Evolutionary conservation across 2,113 vertebrate genomes (phyloP).

Genomic region (Arvicanthis niloticus): DNA sequence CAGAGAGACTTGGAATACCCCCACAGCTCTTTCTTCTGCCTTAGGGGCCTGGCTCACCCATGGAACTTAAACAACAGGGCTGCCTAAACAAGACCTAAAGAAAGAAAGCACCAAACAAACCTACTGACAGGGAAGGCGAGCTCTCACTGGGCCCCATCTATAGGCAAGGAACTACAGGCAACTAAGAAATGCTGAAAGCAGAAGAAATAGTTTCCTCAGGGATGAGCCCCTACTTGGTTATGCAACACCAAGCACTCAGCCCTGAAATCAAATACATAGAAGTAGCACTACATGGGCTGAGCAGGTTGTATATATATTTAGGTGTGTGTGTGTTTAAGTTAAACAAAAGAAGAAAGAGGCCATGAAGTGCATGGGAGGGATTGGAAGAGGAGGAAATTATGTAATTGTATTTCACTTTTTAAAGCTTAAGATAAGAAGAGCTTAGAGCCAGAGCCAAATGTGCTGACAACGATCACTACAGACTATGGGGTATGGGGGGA

Average conservation of each 20-base stretch:
- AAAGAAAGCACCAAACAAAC: neutral
- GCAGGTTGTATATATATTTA: neutral
- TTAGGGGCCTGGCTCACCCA: neutral
- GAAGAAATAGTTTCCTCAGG: neutral
- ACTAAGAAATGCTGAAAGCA: neutral
- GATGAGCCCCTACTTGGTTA: neutral
- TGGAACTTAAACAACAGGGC: neutral
- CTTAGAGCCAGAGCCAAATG: rapidly evolving
- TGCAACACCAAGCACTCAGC: neutral
- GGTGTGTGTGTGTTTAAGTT: neutral
- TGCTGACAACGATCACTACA: neutral
- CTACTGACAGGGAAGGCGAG: neutral
- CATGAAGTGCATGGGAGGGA: neutral
- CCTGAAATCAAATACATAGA: neutral
- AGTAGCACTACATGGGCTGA: neutral
- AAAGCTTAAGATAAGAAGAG: neutral
- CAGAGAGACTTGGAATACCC: neutral
- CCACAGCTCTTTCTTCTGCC: constrained; percentile 1
- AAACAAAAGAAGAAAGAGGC: neutral
- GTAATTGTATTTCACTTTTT: neutral
- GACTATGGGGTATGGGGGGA: neutral
- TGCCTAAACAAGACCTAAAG: neutral
- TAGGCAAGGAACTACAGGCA: neutral
- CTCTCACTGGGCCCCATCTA: neutral
- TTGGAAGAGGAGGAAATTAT: neutral